A percentile compares a stretch with the other conserved stretches of the same genome.
phyloP scores from a whole-genome alignment of 2,888 invertebrate species.

The Rotaria macrura region DNA sequence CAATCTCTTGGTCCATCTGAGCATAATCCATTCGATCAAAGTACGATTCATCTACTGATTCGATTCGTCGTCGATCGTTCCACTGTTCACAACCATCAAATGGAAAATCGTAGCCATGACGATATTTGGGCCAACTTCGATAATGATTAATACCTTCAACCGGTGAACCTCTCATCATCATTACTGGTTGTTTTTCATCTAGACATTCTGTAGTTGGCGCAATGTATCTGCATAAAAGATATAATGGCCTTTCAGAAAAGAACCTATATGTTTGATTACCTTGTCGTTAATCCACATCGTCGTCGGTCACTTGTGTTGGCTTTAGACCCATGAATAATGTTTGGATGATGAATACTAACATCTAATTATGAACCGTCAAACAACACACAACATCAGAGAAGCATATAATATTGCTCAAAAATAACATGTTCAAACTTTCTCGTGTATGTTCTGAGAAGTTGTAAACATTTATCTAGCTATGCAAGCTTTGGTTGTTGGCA shows the following conservation, averaged over 20 bases:
- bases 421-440: too few species aligned
- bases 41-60: neutral
- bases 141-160: neutral
- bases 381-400: too few species aligned
- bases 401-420: too few species aligned
- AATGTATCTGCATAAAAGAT: neutral
- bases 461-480: too few species aligned
- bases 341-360: constrained; percentile 37
- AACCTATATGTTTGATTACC: neutral
- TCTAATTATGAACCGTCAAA: neutral
- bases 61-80: neutral
- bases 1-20: neutral
- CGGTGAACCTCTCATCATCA: neutral
- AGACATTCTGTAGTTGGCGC: neutral
- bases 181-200: neutral
- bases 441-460: too few species aligned
- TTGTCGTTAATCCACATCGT: constrained; percentile 36
- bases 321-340: constrained; percentile 39
- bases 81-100: neutral
- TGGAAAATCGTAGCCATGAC: constrained; percentile 11
- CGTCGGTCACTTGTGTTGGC: constrained; percentile 38
- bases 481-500: too few species aligned
- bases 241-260: too few species aligned
- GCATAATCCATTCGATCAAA: neutral
- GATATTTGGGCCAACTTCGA: constrained; percentile 18